Percentiles rank a stretch among this genome's conserved stretches.
Conservation (phyloP, 1,140 invertebrate species). For the Linepithema humile region DNA sequence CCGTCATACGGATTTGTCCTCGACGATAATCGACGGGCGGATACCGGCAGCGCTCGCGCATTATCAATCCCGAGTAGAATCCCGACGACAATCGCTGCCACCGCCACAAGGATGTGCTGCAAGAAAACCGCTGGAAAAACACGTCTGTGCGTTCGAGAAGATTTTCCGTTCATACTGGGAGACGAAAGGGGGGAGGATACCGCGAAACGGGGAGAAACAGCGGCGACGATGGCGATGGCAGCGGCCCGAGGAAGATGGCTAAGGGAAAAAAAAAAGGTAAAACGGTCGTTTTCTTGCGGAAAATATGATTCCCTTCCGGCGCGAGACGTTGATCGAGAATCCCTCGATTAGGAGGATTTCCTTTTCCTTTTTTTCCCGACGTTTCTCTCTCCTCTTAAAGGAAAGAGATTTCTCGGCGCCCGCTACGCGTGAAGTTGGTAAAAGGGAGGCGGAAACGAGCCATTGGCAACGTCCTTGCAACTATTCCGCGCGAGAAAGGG, state of each 20-base stretch:
- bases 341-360: conserved; percentile 76
- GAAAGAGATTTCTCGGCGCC: conserved; percentile 57
- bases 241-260: conserved; percentile 11
- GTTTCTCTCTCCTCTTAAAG: conserved; percentile 28
- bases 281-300: conserved; percentile 69
- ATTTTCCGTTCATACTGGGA: conserved; percentile 32
- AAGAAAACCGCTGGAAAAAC: conserved; percentile 66
- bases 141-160: conserved; percentile 18
- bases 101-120: conserved; percentile 11
- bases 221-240: not conserved
- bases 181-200: not conserved
- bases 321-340: conserved; percentile 78
- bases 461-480: conserved; percentile 54
- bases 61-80: conserved; percentile 64
- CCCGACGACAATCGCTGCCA: conserved; percentile 60
- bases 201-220: conserved; percentile 41
- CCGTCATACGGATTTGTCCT: conserved; percentile 50
- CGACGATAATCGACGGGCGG: conserved; percentile 66
- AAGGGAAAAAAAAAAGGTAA: conserved; percentile 60
- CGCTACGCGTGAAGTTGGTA: conserved; percentile 40
- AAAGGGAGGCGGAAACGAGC: conserved; percentile 55
- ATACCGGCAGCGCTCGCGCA: conserved; percentile 36
- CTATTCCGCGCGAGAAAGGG: not conserved
- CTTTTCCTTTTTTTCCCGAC: conserved; percentile 1
- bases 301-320: conserved; percentile 81